Evolutionary conservation across 2,797 vertebrate genomes (phyloP).

Genomic region (Chiroxiphia lanceolata): DNA sequence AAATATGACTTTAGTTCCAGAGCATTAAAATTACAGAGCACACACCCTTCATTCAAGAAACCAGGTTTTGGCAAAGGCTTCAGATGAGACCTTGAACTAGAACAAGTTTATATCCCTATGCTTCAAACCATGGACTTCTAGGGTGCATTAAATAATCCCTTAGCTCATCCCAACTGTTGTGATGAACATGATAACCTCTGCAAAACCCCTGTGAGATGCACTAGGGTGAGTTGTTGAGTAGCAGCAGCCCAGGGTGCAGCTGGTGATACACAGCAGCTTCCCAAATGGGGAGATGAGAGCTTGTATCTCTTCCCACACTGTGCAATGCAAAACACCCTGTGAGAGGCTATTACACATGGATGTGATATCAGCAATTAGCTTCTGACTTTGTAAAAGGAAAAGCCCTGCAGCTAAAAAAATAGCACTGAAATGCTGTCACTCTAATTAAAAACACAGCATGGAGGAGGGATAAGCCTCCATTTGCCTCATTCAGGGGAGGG

Average conservation of each 20-base stretch:
- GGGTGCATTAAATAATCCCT: neutral
- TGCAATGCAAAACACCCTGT: neutral
- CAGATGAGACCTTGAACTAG: neutral
- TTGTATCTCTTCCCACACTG: neutral
- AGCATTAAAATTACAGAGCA: neutral
- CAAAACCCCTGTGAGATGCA: neutral
- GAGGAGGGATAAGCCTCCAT: neutral
- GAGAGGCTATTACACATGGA: neutral
- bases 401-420: constrained; percentile 31
- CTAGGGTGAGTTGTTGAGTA: neutral
- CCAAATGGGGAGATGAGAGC: neutral
- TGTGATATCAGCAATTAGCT: constrained; percentile 46
- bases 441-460: neutral
- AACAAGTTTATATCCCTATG: neutral
- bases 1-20: neutral
- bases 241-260: neutral
- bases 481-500: neutral
- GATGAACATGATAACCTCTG: neutral
- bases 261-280: neutral
- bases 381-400: constrained; percentile 13
- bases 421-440: neutral
- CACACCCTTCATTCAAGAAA: neutral
- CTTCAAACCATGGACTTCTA: neutral
- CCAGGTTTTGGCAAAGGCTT: neutral
- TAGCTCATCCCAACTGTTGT: neutral